A percentile compares a stretch with the other conserved stretches of the same genome.
These are phyloP conservation scores for Spinus olivaceus DNA, from an alignment of 2,797 vertebrate genomes.

Conservation along the genomic window DNA sequence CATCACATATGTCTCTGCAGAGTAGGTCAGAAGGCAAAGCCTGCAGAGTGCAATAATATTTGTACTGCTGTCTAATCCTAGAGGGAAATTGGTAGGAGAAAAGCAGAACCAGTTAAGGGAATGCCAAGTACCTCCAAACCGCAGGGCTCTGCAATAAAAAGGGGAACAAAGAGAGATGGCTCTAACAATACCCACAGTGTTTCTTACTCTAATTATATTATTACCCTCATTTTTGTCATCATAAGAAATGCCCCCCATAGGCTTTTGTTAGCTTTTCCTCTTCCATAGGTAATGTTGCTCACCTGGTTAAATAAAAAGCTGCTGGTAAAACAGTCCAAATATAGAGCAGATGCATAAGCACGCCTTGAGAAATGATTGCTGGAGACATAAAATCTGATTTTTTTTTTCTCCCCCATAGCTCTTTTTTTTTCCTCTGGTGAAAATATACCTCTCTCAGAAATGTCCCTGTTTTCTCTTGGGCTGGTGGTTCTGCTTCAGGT, in stretches of 20 bases:
- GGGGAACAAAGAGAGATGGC: slow-evolving; percentile 7
- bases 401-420: background rate
- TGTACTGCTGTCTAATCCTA: slow-evolving; percentile 32
- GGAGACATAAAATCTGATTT: background rate
- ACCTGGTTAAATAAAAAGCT: slow-evolving; percentile 35
- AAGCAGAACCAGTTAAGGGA: slow-evolving; percentile 27
- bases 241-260: background rate
- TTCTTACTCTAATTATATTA: slow-evolving; percentile 22
- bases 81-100: background rate
- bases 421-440: background rate
- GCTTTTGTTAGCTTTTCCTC: background rate
- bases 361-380: background rate
- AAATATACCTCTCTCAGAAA: background rate
- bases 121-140: background rate
- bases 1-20: slow-evolving; percentile 14
- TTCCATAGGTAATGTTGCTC: background rate
- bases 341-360: background rate
- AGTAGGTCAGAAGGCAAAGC: slow-evolving; percentile 40
- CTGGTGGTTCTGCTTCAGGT: background rate
- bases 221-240: background rate
- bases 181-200: slow-evolving; percentile 11
- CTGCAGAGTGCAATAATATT: slow-evolving; percentile 43
- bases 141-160: background rate
- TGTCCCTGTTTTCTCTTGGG: background rate
- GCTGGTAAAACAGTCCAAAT: background rate